Conservation (phyloP, 2,113 vertebrate species). For the Cnemophilus loriae region DNA sequence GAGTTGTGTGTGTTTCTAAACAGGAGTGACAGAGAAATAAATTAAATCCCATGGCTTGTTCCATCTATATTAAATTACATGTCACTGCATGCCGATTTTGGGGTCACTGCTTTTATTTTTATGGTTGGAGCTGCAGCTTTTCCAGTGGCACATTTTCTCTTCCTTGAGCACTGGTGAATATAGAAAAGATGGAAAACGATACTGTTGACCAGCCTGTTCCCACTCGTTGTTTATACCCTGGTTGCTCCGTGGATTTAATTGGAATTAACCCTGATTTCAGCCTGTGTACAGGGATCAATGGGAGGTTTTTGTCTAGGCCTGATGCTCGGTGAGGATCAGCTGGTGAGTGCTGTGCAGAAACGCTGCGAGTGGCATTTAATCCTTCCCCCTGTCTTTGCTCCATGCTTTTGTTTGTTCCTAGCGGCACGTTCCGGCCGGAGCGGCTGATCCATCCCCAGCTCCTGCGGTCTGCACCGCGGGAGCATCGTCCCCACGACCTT, state of each 20-base stretch:
- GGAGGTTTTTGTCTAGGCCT: background rate
- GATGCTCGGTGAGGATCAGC: background rate
- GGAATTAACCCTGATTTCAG: constrained; percentile 26
- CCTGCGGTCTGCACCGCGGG: background rate
- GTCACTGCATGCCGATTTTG: background rate
- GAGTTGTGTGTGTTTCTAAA: background rate
- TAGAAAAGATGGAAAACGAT: background rate
- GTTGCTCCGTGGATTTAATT: background rate
- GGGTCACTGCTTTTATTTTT: background rate
- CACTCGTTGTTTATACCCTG: background rate
- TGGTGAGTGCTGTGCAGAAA: background rate
- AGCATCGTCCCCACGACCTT: background rate
- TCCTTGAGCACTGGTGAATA: background rate
- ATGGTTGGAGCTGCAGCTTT: background rate
- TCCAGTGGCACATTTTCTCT: background rate
- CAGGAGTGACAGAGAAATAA: background rate
- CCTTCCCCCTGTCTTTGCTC: background rate
- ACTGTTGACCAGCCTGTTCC: background rate
- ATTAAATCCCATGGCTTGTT: background rate
- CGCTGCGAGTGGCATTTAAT: background rate
- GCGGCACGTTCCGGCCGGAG: background rate
- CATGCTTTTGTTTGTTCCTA: background rate
- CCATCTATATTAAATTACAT: background rate
- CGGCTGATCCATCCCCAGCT: background rate
- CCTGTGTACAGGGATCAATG: background rate